These are phyloP conservation scores for Cremastinae sp. DNA, from an alignment of 2,888 invertebrate species.

Conservation along the genomic window DNA sequence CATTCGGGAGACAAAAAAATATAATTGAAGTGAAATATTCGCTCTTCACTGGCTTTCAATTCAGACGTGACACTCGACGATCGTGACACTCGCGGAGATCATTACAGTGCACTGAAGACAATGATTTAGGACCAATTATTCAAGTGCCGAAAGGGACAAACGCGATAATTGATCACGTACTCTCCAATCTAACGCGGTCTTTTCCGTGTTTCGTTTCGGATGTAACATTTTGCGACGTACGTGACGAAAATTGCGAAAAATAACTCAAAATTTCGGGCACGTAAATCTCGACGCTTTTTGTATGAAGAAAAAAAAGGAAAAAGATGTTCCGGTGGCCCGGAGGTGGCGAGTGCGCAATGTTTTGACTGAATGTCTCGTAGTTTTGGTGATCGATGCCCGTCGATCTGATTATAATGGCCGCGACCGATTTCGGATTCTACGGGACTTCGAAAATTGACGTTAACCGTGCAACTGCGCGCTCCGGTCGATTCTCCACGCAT, in stretches of 20 bases:
- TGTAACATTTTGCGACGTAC: constrained; percentile 5
- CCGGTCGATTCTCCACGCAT: constrained; percentile 38
- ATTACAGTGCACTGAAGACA: constrained; percentile 20
- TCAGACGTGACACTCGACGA: not conserved
- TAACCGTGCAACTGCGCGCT: constrained; percentile 49
- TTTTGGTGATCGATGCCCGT: constrained; percentile 40
- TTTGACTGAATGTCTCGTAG: no score
- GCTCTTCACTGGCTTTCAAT: constrained; percentile 12
- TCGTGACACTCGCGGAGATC: constrained; percentile 4
- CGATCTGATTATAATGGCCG: constrained; percentile 56
- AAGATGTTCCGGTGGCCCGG: no score
- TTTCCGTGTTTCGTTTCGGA: not conserved
- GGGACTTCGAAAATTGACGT: constrained; percentile 45
- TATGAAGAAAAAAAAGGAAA: no score
- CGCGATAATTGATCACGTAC: constrained; percentile 48
- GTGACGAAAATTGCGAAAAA: no score
- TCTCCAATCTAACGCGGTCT: no score
- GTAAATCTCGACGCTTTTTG: no score
- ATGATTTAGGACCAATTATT: constrained; percentile 51
- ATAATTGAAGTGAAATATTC: no score
- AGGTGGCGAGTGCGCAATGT: no score
- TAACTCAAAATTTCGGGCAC: no score
- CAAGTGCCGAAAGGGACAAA: constrained; percentile 28
- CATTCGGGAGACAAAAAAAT: not conserved
- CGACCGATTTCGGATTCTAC: constrained; percentile 41